Base-by-base conservation (phyloP, 2,797 vertebrate genomes). In the Graptemys geographica region DNA sequence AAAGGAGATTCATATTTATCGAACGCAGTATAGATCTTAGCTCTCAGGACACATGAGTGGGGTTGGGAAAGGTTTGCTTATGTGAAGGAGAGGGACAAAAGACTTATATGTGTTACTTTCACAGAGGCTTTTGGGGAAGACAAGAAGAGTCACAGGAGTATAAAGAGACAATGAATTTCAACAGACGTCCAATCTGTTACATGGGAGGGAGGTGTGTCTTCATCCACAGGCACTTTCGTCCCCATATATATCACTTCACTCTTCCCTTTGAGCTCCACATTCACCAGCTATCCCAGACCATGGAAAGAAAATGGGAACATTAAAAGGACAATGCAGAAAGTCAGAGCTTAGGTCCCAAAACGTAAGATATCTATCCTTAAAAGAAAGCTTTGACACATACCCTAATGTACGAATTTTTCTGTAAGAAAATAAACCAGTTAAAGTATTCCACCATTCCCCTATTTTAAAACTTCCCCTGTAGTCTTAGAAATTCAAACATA, bases 401-500 rank as follows among this genome's bases (percentile, higher is more conserved):
- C 19, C 74, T 53, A 49, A 83, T 33, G 41, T 78, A 84, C 5
- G 52, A 56, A 8, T 59, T 88, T 88, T 62, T 49, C 5, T 95
- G 25, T 90, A 44, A 79, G 47, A 56, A 93, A 92, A 57, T 2
- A 10, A 87, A 90, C 83, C 25, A 90, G 84, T 53, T 89, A 76
- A 91, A 90, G 5, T 1, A 1, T 51, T 91, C 85, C 2, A 72
- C 65, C 65, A 23, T 72, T 5, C n/a, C n/a, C 65, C 19, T 25
- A 12, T 72, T 72, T 41, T 72, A 72, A 72, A 72, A 55, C 37
- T 81, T 85, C 8, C 37, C 80, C 49, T 49, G n/a, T 27, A 65
- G 44, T 41, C 83, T 90, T 87, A 95, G 94, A 96, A 87, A 95
- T 90, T 88, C 47, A 93, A 55, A 57, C 0, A 47, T 41, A 41